Evolutionary conservation across 2,888 invertebrate species (phyloP), one percentile per base, ranked within the genome.

Genomic region (Dolichopus griseipennis): DNA sequence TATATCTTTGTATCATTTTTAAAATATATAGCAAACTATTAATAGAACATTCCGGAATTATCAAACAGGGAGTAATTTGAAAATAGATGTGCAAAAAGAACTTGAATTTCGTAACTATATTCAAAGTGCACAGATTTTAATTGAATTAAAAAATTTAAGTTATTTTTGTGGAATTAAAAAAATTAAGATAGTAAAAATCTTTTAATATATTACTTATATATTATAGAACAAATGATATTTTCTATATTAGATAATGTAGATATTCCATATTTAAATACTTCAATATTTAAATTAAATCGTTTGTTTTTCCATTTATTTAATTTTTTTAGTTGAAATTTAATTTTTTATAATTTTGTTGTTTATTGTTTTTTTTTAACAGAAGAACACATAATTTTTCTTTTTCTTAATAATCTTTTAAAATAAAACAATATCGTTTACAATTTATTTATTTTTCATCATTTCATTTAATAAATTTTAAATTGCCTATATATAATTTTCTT

Each of bases 351-450:
- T 37, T 37, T 52, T 52, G 52, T 52, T 52, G 15, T 52, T 52
- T 15, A 12, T 52, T 52, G 15, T 7, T 52, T 52, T 52, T 52
- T 52, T 52, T 18, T 52, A 18, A 52, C 52, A 52, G 52, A 52
- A 52, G 52, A 52, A 52, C 52, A 52, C 52, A 52, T 52, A 52
- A 12, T 52, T 52, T 52, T 52, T 52, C 18, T 18, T 52, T 52
- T 52, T 52, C 52, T 52, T 52, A 52, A 52, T 52, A 52, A 52
- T 52, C 18, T 52, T 18, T 52, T 52, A 52, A 52, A 52, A 52
- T 52, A 52, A 52, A 52, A 52, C 52, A 52, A 52, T 52, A 52
- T 52, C 52, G 52, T 52, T 52, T 52, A 52, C 37, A 37, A 37
- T 37, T 37, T 37, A 37, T 37, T 37, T 37, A 8, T 37, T 52